Conservation (phyloP, 2,113 vertebrate species). For the Siniperca chuatsi region DNA sequence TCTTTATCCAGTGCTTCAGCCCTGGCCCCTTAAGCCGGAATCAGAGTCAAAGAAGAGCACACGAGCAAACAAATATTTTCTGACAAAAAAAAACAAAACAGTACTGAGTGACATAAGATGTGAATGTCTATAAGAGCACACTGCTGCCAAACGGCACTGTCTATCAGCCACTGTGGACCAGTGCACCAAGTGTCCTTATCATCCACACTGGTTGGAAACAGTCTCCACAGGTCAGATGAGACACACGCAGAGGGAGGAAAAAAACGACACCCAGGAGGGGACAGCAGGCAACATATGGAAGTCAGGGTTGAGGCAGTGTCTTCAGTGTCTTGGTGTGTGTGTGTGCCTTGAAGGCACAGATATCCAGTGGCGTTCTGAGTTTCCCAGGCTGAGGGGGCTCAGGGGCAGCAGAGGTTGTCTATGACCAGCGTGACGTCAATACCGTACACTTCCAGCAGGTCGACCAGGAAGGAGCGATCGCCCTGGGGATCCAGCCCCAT, state of each 20-base stretch:
- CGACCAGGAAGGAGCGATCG: slow-evolving; percentile 94
- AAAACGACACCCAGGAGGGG: slow-evolving; percentile 30
- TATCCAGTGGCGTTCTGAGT: slow-evolving; percentile 38
- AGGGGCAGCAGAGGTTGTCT: slow-evolving; percentile 97
- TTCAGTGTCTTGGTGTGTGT: slow-evolving; percentile 51
- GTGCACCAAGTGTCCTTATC: slow-evolving; percentile 20
- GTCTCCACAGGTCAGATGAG: slow-evolving; percentile 49
- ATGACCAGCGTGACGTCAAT: slow-evolving; percentile 95
- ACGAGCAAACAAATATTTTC: slow-evolving; percentile 14
- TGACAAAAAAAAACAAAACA: slow-evolving; percentile 5
- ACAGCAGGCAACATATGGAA: slow-evolving; percentile 46
- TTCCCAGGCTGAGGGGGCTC: slow-evolving; percentile 59
- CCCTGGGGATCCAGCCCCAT: slow-evolving; percentile 98
- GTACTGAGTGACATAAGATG: slow-evolving; percentile 11
- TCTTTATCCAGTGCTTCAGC: slow-evolving; percentile 38
- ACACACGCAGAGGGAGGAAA: slow-evolving; percentile 17
- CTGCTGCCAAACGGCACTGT: not conserved
- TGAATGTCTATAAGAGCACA: slow-evolving; percentile 13
- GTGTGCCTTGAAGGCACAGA: slow-evolving; percentile 59
- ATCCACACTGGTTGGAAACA: slow-evolving; percentile 22
- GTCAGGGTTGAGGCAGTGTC: slow-evolving; percentile 69
- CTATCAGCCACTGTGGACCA: slow-evolving; percentile 16
- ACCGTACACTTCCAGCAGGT: slow-evolving; percentile 96
- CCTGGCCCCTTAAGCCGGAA: not conserved
- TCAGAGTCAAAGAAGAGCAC: slow-evolving; percentile 20